Evolutionary conservation across 2,797 vertebrate genomes (phyloP).

Genomic region (Cirrhinus molitorella): DNA sequence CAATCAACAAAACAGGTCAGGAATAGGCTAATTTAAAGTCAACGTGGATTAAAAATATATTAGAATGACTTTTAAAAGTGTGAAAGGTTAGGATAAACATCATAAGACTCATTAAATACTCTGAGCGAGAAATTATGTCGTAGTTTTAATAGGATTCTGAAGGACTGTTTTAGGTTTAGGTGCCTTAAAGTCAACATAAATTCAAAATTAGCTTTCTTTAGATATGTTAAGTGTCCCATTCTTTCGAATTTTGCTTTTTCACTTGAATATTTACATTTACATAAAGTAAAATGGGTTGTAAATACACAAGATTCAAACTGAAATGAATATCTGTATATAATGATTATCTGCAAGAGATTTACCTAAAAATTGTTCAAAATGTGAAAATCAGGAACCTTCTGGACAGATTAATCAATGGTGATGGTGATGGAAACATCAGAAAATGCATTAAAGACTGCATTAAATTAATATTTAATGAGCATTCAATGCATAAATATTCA

Average conservation of each 20-base stretch:
- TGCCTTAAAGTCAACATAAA: neutral
- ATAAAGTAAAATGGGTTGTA: too few relatives aligned
- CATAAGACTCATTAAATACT: conserved; percentile 40
- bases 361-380: neutral
- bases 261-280: neutral
- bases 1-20: conserved; percentile 42
- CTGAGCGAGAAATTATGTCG: neutral
- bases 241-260: neutral
- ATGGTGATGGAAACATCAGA: neutral
- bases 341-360: neutral
- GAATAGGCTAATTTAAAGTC: conserved; percentile 13
- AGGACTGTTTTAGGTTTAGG: neutral
- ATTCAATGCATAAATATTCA: neutral
- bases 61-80: conserved; percentile 38
- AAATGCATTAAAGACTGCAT: neutral
- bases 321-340: neutral
- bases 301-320: neutral
- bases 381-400: neutral
- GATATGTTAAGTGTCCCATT: neutral
- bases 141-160: neutral
- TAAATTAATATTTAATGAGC: neutral
- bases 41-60: conserved; percentile 21
- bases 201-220: neutral
- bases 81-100: conserved; percentile 51
- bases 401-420: neutral